Evolutionary conservation across 2,113 vertebrate genomes (phyloP).

Genomic region (Natator depressus): DNA sequence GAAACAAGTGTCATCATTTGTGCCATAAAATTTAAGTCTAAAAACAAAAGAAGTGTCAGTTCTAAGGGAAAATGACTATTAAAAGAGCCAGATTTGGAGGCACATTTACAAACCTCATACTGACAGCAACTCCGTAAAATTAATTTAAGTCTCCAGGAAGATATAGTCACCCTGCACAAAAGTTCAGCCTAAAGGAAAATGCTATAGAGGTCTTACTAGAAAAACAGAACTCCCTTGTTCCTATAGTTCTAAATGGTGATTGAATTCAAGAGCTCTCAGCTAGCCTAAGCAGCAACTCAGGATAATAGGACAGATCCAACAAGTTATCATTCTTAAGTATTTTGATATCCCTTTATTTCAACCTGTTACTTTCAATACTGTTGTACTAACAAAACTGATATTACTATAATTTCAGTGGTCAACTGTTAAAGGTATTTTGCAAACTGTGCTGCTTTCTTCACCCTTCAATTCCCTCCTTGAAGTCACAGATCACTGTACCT

Average conservation of each 20-base stretch:
- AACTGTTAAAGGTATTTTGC: background rate
- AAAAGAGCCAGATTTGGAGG: background rate
- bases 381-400: background rate
- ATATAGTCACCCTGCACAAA: background rate
- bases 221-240: background rate
- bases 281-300: background rate
- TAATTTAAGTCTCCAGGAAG: background rate
- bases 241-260: rapidly evolving
- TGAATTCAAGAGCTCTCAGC: rapidly evolving
- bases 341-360: background rate
- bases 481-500: background rate
- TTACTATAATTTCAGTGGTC: background rate
- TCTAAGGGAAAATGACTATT: background rate
- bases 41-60: background rate
- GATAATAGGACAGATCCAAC: background rate
- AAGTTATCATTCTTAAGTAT: background rate
- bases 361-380: rapidly evolving
- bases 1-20: background rate
- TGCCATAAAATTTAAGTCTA: background rate
- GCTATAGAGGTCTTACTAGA: background rate
- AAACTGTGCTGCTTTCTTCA: background rate
- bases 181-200: background rate
- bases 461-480: background rate
- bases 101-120: background rate
- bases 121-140: background rate